Evolutionary conservation across 2,113 vertebrate species (phyloP), one percentile per base, ranked within the genome.

Genomic region (Sphaerodactylus townsendi): DNA sequence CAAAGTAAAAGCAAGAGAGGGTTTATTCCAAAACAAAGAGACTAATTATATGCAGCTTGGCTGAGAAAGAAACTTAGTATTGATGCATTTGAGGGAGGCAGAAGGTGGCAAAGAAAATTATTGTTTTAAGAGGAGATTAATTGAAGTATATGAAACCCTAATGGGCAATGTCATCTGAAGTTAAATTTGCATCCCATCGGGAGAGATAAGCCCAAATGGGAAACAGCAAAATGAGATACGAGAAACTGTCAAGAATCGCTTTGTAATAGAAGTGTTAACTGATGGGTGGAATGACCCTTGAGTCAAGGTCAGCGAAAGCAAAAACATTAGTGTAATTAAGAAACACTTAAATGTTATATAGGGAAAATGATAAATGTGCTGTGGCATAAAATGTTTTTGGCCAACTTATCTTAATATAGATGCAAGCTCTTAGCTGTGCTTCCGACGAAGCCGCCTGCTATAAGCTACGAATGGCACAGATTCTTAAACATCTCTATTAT

Each of bases 251-350:
- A 93, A 88, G 85, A 87, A 91, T 53, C 75, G 70, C 82, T 88
- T 92, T 85, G 80, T 89, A 70, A 79, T 75, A 87, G 62, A 86
- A 88, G 77, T 85, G 72, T 37, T 92, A 91, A 90, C 79, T 90
- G 90, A 85, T 86, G 84, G 84, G 53, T 53, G 85, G 84, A 81
- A 87, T 89, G 91, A 91, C 90, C 92, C 85, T 41, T 59, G 65
- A 90, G 74, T 37, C 80, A 87, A 82, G 81, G 85, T 78, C 87
- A 89, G 1, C 9, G 23, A 44, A 88, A 85, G 82, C 83, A 85
- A 88, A 91, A 91, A 86, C 77, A 88, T 90, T 48, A 90, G 39
- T 68, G 75, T 86, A 86, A 92, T 92, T 93, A 92, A 90, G 90
- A 90, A 90, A 53, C 69, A 77, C 89, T 93, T 85, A 85, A 65